A percentile compares a stretch with the other conserved stretches of the same genome.
These are phyloP conservation scores for Dinocampus coccinellae DNA, from an alignment of 2,888 invertebrate genomes.

Conservation along the genomic window DNA sequence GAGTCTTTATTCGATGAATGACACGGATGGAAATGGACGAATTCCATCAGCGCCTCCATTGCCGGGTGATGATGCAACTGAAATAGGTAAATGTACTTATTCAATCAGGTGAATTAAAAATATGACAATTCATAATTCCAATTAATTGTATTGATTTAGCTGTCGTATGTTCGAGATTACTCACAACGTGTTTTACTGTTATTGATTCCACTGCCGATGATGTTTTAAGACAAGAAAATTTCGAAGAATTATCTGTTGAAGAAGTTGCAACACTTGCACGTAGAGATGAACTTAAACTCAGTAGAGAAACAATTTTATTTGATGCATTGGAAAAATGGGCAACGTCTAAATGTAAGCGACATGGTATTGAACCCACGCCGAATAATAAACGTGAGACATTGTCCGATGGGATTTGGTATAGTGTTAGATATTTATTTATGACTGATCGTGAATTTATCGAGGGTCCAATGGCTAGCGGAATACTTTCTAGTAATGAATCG, in stretches of 20 bases:
- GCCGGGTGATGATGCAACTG: conserved; percentile 55
- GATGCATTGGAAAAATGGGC: conserved; percentile 77
- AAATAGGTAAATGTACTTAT: conserved; percentile 54
- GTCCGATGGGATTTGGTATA: conserved; percentile 70
- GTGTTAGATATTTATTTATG: conserved; percentile 79
- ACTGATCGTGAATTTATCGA: conserved; percentile 75
- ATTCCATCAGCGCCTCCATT: conserved; percentile 72
- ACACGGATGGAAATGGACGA: conserved; percentile 65
- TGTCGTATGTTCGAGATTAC: conserved; percentile 74
- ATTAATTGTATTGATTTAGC: conserved; percentile 46
- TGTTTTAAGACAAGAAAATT: conserved; percentile 72
- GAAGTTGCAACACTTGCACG: conserved; percentile 77
- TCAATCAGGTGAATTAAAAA: background rate
- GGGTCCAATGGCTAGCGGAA: conserved; percentile 72
- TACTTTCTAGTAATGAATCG: conserved; percentile 72
- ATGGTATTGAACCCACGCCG: conserved; percentile 71
- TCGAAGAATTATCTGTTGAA: conserved; percentile 76
- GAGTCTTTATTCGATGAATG: conserved; percentile 58
- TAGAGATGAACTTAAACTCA: conserved; percentile 78
- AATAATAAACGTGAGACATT: conserved; percentile 72
- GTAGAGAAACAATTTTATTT: conserved; percentile 75
- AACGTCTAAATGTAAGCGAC: conserved; percentile 72
- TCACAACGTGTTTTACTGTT: conserved; percentile 77
- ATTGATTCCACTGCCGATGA: conserved; percentile 74
- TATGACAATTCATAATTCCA: background rate